Evolutionary conservation across 2,113 vertebrate species (phyloP).

Genomic region (Mastomys natalensis): DNA sequence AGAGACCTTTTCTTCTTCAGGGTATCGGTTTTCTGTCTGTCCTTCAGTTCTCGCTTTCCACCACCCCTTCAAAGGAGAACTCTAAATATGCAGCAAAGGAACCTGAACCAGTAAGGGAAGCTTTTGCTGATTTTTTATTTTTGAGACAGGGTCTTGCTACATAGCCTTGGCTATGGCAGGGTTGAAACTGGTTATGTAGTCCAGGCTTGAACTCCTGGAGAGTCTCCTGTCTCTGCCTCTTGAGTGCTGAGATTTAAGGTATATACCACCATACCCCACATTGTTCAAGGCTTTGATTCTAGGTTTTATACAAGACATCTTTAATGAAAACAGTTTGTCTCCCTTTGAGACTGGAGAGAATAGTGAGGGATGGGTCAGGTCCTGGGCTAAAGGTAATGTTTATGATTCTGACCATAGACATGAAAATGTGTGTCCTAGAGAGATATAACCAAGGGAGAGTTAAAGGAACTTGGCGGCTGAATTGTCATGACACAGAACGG

Average conservation of each 20-base stretch:
- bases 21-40: neutral
- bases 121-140: neutral
- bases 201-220: neutral
- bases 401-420: neutral
- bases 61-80: neutral
- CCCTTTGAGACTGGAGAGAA: constrained; percentile 8
- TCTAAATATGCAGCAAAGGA: neutral
- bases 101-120: neutral
- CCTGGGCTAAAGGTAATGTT: neutral
- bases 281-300: neutral
- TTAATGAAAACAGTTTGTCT: neutral
- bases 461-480: neutral
- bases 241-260: neutral
- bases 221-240: neutral
- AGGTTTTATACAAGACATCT: neutral
- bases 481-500: neutral
- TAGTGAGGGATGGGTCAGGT: neutral
- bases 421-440: neutral
- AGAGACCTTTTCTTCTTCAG: neutral
- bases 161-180: neutral
- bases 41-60: neutral
- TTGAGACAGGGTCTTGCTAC: neutral
- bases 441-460: neutral
- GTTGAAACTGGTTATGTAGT: neutral
- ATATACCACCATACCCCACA: neutral